phyloP scores from a whole-genome alignment of 2,797 vertebrate genomes.

The Microcaecilia unicolor region DNA sequence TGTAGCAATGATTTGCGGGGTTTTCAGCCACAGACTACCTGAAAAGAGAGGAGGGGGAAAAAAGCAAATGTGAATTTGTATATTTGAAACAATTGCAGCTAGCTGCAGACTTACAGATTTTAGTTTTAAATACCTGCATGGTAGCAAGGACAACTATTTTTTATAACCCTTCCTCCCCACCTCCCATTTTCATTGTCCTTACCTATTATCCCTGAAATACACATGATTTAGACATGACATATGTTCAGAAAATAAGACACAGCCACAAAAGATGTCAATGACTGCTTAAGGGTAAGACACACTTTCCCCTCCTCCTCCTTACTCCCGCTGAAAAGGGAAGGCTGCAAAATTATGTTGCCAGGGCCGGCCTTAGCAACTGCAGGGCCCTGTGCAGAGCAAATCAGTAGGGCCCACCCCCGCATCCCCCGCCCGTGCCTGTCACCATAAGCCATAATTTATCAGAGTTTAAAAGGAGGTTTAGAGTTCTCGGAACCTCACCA shows the following conservation, averaged over 20 bases:
- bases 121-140: slow-evolving; percentile 54
- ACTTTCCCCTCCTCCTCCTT: slow-evolving; percentile 17
- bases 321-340: slow-evolving; percentile 4
- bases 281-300: slow-evolving; percentile 55
- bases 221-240: slow-evolving; percentile 50
- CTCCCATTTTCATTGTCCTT: slow-evolving; percentile 43
- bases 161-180: slow-evolving; percentile 30
- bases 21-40: slow-evolving; percentile 22
- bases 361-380: too few species aligned
- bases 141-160: slow-evolving; percentile 65
- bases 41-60: slow-evolving; percentile 43
- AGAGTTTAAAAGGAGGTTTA: too few species aligned
- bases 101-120: slow-evolving; percentile 30
- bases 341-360: slow-evolving; percentile 23
- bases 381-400: too few species aligned
- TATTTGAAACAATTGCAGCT: slow-evolving; percentile 32
- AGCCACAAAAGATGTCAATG: slow-evolving; percentile 24
- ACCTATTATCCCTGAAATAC: slow-evolving; percentile 52
- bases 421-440: too few species aligned
- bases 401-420: too few species aligned
- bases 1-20: slow-evolving; percentile 32
- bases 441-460: too few species aligned
- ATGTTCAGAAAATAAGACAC: slow-evolving; percentile 27
- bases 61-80: slow-evolving; percentile 48
- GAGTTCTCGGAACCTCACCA: too few species aligned